Evolutionary conservation across 2,113 vertebrate genomes (phyloP).

Genomic region (Butorides virescens): DNA sequence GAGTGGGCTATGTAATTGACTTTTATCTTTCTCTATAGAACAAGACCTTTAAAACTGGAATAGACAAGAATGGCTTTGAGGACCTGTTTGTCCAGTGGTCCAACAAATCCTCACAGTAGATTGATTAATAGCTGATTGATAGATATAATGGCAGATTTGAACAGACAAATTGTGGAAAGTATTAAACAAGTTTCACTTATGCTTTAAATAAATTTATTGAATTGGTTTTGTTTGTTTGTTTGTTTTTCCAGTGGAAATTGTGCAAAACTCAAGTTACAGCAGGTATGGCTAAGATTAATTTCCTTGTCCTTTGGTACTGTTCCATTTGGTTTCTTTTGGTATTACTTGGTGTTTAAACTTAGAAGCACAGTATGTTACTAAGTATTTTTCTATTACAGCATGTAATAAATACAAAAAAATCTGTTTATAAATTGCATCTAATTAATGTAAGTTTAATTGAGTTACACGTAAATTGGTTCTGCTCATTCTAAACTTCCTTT

Average conservation of each 20-base stretch:
- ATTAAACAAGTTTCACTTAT: not conserved
- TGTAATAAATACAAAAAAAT: not conserved
- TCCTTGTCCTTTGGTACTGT: not conserved
- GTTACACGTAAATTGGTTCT: not conserved
- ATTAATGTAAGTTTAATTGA: not conserved
- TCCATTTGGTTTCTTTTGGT: not conserved
- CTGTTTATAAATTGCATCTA: not conserved
- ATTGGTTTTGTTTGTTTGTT: not conserved
- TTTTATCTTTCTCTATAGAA: not conserved
- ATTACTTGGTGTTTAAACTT: not conserved
- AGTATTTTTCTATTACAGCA: not conserved
- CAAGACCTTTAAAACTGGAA: not conserved
- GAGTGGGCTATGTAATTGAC: not conserved
- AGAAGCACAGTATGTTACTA: not conserved
- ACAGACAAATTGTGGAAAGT: not conserved
- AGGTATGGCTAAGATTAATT: not conserved
- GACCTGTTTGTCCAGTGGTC: not conserved
- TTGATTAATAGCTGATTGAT: not conserved
- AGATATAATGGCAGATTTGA: not conserved
- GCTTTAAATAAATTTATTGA: not conserved
- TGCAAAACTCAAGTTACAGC: rapidly evolving
- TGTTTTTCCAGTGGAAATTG: not conserved
- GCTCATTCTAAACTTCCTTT: not conserved
- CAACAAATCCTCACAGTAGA: not conserved
- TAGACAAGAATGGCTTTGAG: not conserved